phyloP scores from a whole-genome alignment of 30 jellyfish, hydroid and myxozoan species.

The Aurelia coerulea region DNA sequence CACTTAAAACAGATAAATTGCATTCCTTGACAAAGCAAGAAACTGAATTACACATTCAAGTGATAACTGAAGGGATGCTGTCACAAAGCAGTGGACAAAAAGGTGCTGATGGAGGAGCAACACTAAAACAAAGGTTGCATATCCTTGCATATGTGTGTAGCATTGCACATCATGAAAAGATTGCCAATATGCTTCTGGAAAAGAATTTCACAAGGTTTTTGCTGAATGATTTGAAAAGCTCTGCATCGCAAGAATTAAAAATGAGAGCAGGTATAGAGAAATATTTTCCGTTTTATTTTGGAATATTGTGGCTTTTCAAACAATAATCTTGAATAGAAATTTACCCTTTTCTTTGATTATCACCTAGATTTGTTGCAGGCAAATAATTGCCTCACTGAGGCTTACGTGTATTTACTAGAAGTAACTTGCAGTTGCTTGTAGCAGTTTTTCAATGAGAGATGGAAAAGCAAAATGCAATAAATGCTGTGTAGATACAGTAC shows the following conservation, averaged over 20 bases:
- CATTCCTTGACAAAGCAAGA: conserved; percentile 43
- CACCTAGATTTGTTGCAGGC: too few relatives aligned
- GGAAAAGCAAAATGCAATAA: too few relatives aligned
- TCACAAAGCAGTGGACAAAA: neutral
- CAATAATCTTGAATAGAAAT: too few relatives aligned
- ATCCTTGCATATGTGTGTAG: conserved; percentile 61
- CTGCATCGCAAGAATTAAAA: conserved; percentile 64
- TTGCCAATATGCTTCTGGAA: conserved; percentile 72
- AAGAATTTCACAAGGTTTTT: conserved; percentile 39
- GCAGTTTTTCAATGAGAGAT: too few relatives aligned
- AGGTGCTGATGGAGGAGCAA: conserved; percentile 16
- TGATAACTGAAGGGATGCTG: neutral
- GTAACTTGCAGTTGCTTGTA: too few relatives aligned
- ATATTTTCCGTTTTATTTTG: neutral
- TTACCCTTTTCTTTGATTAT: too few relatives aligned
- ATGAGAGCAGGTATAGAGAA: conserved; percentile 72
- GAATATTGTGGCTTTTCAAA: too few relatives aligned
- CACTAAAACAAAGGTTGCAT: conserved; percentile 48
- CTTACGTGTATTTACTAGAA: too few relatives aligned
- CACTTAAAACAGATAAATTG: conserved; percentile 31
- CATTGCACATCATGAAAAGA: conserved; percentile 53
- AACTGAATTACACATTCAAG: conserved; percentile 44
- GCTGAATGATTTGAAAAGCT: conserved; percentile 61
- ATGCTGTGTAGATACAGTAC: too few relatives aligned
- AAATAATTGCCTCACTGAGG: too few relatives aligned